Percentiles rank a stretch among this genome's conserved stretches.
These are phyloP conservation scores for Gobionotothen gibberifrons DNA, from an alignment of 2,797 vertebrate species.

Conservation along the genomic window DNA sequence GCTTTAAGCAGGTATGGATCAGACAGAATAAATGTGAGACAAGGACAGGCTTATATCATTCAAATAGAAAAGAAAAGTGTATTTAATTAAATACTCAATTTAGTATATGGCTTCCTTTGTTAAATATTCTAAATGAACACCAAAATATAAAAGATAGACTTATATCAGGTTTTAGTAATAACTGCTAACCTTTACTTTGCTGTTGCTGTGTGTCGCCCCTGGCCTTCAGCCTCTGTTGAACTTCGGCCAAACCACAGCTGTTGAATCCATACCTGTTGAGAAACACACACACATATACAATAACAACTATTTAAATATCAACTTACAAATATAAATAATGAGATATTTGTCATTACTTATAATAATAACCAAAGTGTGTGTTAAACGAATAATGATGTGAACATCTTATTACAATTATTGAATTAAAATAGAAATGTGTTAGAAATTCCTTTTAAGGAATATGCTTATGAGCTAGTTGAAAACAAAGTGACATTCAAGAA, in stretches of 20 bases:
- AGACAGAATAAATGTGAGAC: slow-evolving; percentile 32
- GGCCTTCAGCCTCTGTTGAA: slow-evolving; percentile 85
- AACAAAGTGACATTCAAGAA: too few species aligned
- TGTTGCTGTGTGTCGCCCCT: slow-evolving; percentile 83
- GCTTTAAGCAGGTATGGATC: slow-evolving; percentile 39
- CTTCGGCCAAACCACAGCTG: slow-evolving; percentile 88
- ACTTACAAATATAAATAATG: neutral
- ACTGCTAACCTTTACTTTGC: slow-evolving; percentile 85
- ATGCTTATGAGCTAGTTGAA: neutral
- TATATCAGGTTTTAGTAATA: neutral
- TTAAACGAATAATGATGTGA: too few species aligned
- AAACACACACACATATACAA: neutral
- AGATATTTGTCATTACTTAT: too few species aligned
- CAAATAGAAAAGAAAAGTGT: neutral
- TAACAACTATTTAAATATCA: neutral
- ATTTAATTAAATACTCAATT: neutral
- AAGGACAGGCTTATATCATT: slow-evolving; percentile 53
- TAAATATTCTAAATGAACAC: neutral
- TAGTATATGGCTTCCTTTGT: neutral
- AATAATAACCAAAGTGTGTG: too few species aligned
- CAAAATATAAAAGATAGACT: neutral
- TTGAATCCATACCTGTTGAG: slow-evolving; percentile 94
- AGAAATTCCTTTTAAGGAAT: neutral
- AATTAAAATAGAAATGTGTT: too few species aligned
- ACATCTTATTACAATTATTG: too few species aligned